Percentiles rank a stretch among this genome's conserved stretches.
Evolutionary conservation across 1,140 invertebrate genomes (phyloP).

Genomic region (Cecropterus lyciades): DNA sequence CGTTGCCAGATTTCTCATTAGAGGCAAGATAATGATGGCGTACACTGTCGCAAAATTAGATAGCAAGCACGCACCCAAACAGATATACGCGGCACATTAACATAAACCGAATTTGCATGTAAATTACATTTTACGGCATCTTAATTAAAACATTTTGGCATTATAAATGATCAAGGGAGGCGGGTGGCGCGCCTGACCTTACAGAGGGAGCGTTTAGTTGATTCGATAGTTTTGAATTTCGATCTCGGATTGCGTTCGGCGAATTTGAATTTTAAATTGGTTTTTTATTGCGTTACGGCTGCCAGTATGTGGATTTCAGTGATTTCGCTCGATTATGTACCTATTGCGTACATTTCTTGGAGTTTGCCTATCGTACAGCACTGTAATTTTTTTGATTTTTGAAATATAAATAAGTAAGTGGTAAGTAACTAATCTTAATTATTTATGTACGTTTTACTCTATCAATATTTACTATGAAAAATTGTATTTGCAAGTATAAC

Average conservation of each 20-base stretch:
- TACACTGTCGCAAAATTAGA: slow-evolving; percentile 83
- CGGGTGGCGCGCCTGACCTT: slow-evolving; percentile 67
- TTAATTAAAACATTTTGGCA: slow-evolving; percentile 86
- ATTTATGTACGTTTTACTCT: too few relatives aligned
- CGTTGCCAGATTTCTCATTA: slow-evolving; percentile 83
- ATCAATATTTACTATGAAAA: too few relatives aligned
- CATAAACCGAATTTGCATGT: slow-evolving; percentile 86
- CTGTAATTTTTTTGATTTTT: too few relatives aligned
- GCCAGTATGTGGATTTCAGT: slow-evolving; percentile 25
- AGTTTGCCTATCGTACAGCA: too few relatives aligned
- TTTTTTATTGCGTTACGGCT: slow-evolving; percentile 36
- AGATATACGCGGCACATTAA: slow-evolving; percentile 84
- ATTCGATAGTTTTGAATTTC: slow-evolving; percentile 72
- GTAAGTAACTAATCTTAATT: too few relatives aligned
- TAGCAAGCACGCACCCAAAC: slow-evolving; percentile 82
- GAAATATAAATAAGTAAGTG: too few relatives aligned
- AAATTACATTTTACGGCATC: slow-evolving; percentile 86
- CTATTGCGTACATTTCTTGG: too few relatives aligned
- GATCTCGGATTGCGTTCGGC: slow-evolving; percentile 37
- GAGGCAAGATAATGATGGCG: slow-evolving; percentile 82
- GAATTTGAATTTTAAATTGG: slow-evolving; percentile 45
- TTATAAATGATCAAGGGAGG: slow-evolving; percentile 84
- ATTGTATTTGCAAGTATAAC: too few relatives aligned
- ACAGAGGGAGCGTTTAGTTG: slow-evolving; percentile 49
- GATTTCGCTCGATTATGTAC: not conserved